Evolutionary conservation across 2,888 invertebrate species (phyloP).

Genomic region (Apamea anceps): DNA sequence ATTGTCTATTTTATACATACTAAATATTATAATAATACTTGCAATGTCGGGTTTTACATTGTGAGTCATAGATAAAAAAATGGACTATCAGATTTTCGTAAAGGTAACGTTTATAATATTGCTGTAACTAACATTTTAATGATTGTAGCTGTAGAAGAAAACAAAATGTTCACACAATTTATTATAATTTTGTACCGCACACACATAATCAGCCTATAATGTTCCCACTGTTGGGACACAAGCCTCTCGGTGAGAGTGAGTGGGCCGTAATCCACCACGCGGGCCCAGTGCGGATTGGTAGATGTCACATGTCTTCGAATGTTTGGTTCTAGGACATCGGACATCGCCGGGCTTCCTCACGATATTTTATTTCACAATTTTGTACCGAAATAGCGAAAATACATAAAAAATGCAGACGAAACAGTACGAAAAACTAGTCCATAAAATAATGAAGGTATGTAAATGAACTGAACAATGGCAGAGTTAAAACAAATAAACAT

Average conservation of each 20-base stretch:
- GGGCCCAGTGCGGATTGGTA: neutral
- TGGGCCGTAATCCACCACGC: neutral
- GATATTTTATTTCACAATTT: neutral
- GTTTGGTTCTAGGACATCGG: neutral
- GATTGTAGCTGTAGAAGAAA: conserved; percentile 4
- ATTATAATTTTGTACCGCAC: neutral
- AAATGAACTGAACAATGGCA: conserved; percentile 68
- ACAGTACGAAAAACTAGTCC: conserved; percentile 41
- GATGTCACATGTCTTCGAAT: neutral
- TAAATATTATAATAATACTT: conserved; percentile 66
- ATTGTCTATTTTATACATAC: conserved; percentile 63
- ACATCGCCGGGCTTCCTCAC: too few species aligned
- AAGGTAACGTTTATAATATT: conserved; percentile 42
- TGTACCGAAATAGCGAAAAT: neutral
- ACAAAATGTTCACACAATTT: conserved; percentile 23
- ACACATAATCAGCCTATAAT: neutral
- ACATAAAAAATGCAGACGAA: conserved; percentile 1
- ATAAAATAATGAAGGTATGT: conserved; percentile 49
- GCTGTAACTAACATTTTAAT: conserved; percentile 38
- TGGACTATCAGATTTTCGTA: conserved; percentile 34
- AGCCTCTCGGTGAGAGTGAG: neutral
- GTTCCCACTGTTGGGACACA: neutral
- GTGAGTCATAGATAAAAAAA: conserved; percentile 60
- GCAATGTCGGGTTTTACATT: conserved; percentile 62
- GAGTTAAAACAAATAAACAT: conserved; percentile 73